Evolutionary conservation across 2,113 vertebrate species (phyloP).

Genomic region (Eidolon helvum): DNA sequence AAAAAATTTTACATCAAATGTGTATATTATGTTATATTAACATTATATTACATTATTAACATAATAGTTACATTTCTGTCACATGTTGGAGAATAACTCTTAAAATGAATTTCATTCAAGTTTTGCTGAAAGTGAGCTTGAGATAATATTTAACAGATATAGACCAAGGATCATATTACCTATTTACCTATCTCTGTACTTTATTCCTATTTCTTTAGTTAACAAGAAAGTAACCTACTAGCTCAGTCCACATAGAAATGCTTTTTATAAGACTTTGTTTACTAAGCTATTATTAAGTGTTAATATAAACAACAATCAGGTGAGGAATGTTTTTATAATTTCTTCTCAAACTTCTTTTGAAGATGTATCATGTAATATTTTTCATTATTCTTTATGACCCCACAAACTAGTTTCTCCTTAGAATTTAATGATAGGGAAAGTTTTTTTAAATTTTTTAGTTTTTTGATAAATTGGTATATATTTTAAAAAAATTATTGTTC

Average conservation of each 20-base stretch:
- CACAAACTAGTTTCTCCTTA: neutral
- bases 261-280: neutral
- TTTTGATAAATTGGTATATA: neutral
- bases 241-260: neutral
- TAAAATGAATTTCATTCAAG: neutral
- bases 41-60: neutral
- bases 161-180: neutral
- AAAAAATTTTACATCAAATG: neutral
- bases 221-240: neutral
- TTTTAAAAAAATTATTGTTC: neutral
- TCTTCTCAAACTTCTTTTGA: neutral
- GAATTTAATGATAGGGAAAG: neutral
- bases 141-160: neutral
- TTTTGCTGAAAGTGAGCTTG: neutral
- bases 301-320: neutral
- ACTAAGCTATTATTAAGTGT: neutral
- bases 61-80: neutral
- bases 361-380: neutral
- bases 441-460: neutral
- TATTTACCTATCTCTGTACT: neutral
- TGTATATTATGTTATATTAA: neutral
- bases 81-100: neutral
- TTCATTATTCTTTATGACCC: neutral
- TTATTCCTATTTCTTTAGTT: neutral
- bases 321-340: constrained; percentile 9